Conservation (phyloP, 1,140 invertebrate genomes). For the Scaptomyza montana region DNA sequence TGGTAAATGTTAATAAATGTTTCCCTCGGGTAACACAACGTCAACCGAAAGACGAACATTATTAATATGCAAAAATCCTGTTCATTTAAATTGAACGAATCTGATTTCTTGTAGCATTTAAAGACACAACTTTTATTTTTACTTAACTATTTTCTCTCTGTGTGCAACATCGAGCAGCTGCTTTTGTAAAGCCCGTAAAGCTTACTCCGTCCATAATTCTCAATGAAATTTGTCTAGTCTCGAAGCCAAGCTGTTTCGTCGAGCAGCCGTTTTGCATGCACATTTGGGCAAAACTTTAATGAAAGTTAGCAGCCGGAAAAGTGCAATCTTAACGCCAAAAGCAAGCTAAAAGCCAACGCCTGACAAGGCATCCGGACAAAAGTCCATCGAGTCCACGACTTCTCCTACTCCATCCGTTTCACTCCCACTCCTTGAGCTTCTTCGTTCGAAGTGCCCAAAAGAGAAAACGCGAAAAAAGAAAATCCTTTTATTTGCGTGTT, state of each 20-base stretch:
- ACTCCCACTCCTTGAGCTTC: neutral
- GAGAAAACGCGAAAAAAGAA: slow-evolving; percentile 60
- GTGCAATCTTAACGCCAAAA: slow-evolving; percentile 61
- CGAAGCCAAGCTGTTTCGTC: slow-evolving; percentile 27
- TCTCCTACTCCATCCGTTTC: neutral
- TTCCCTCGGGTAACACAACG: slow-evolving; percentile 9
- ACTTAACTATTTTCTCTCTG: neutral
- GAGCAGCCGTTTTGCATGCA: slow-evolving; percentile 40
- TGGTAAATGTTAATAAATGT: slow-evolving; percentile 36
- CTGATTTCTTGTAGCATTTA: no score
- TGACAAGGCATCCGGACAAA: slow-evolving; percentile 6
- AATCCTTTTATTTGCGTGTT: slow-evolving; percentile 78
- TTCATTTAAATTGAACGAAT: neutral
- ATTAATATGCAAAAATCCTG: neutral
- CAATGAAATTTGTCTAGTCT: slow-evolving; percentile 39
- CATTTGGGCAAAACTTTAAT: slow-evolving; percentile 55
- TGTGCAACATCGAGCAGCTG: slow-evolving; percentile 17
- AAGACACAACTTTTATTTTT: no score
- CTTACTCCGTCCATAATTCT: slow-evolving; percentile 33
- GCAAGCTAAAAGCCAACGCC: slow-evolving; percentile 41
- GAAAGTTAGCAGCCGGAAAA: slow-evolving; percentile 73
- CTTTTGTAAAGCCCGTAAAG: neutral
- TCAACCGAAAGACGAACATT: slow-evolving; percentile 1
- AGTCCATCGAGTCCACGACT: neutral
- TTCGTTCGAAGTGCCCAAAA: slow-evolving; percentile 15